phyloP scores from a whole-genome alignment of 2,797 vertebrate species.

The Psittacula echo region DNA sequence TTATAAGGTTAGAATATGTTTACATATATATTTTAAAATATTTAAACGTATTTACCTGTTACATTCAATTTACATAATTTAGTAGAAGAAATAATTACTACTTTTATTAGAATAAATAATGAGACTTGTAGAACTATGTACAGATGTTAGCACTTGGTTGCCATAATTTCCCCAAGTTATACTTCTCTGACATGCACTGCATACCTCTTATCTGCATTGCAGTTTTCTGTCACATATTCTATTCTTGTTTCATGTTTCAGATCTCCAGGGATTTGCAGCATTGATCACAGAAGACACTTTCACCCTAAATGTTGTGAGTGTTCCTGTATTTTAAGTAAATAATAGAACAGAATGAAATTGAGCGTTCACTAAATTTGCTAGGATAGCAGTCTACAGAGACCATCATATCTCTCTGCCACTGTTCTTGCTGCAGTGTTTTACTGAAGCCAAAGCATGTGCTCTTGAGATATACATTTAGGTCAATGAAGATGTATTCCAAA shows the following conservation, averaged over 20 bases:
- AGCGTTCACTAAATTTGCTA: not conserved
- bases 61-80: not conserved
- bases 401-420: not conserved
- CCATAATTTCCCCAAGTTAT: not conserved
- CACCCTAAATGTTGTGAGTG: not conserved
- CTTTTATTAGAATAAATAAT: not conserved
- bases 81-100: not conserved
- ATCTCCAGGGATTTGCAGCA: not conserved
- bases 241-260: not conserved
- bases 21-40: not conserved
- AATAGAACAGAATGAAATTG: not conserved
- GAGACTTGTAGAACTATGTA: not conserved
- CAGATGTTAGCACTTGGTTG: not conserved
- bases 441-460: rapidly evolving
- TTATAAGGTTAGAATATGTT: not conserved
- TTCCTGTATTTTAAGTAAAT: not conserved
- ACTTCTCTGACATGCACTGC: not conserved
- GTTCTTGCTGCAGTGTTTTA: not conserved
- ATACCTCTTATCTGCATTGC: not conserved
- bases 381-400: not conserved
- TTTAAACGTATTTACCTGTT: not conserved
- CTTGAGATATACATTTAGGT: not conserved
- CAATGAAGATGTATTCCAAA: not conserved
- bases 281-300: not conserved
- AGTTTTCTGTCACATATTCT: not conserved